A percentile compares a stretch with the other conserved stretches of the same genome.
These are phyloP conservation scores for Phymanthus crucifer DNA, from an alignment of 92 coral and sea anemone species.

Conservation along the genomic window DNA sequence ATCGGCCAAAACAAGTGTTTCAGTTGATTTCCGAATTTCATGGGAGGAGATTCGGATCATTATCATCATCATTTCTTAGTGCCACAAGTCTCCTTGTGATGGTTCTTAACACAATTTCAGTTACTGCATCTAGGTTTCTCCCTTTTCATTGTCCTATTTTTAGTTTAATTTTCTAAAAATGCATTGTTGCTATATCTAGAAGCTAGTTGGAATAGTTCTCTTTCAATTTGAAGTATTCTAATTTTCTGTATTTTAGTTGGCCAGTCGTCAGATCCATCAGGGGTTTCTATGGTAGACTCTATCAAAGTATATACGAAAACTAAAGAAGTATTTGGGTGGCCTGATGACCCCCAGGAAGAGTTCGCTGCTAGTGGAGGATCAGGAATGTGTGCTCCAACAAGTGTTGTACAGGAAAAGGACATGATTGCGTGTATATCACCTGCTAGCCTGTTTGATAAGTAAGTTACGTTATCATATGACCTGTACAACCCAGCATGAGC, in stretches of 20 bases:
- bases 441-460: constrained; percentile 84
- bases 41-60: too few species aligned
- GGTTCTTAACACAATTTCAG: too few species aligned
- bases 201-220: too few species aligned
- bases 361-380: constrained; percentile 69
- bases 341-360: constrained; percentile 97
- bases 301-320: constrained; percentile 91
- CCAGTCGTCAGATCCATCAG: constrained; percentile 89
- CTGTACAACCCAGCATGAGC: too few species aligned
- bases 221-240: not conserved
- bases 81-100: too few species aligned
- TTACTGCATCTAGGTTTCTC: too few species aligned
- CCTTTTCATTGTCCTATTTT: too few species aligned
- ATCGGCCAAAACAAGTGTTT: not conserved
- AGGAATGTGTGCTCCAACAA: constrained; percentile 48
- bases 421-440: constrained; percentile 72
- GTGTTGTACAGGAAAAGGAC: constrained; percentile 72
- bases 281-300: constrained; percentile 97
- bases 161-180: too few species aligned
- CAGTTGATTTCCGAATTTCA: too few species aligned
- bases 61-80: too few species aligned
- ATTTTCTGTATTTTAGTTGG: constrained; percentile 61
- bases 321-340: constrained; percentile 99
- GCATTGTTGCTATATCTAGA: too few species aligned
- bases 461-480: constrained; percentile 39